Conservation (phyloP, 2,113 vertebrate species). For the Girardinichthys multiradiatus region DNA sequence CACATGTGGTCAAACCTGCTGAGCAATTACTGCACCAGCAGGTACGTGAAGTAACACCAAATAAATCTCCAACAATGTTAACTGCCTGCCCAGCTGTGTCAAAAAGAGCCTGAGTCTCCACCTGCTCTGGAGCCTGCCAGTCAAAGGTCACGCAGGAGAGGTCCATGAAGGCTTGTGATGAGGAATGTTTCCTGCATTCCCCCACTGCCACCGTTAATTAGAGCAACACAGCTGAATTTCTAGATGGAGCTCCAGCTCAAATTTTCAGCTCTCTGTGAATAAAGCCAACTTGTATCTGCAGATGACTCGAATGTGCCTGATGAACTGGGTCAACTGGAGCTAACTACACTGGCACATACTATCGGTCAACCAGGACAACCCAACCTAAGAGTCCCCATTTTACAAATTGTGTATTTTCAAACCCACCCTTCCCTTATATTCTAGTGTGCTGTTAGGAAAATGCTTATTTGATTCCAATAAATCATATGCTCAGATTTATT, state of each 20-base stretch:
- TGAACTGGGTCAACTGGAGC: too few relatives aligned
- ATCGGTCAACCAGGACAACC: too few relatives aligned
- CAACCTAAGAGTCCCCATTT: too few relatives aligned
- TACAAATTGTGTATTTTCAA: too few relatives aligned
- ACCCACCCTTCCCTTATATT: too few relatives aligned
- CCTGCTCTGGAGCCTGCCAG: conserved; percentile 55
- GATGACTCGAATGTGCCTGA: too few relatives aligned
- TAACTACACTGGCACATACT: too few relatives aligned
- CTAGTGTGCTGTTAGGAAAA: too few relatives aligned
- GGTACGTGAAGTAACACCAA: conserved; percentile 50
- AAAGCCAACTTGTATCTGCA: background rate
- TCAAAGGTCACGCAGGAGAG: conserved; percentile 40
- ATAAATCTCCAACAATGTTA: conserved; percentile 48
- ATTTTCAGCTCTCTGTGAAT: background rate
- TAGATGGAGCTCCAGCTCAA: background rate
- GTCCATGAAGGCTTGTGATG: conserved; percentile 2
- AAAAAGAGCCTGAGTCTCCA: conserved; percentile 35
- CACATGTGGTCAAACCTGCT: conserved; percentile 46
- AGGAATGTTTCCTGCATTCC: conserved; percentile 31
- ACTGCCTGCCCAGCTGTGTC: background rate
- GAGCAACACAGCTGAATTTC: conserved; percentile 12
- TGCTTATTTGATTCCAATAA: too few relatives aligned
- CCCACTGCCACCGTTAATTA: conserved; percentile 36
- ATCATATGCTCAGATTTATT: too few relatives aligned
- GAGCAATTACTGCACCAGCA: conserved; percentile 55